Percentiles rank a stretch among this genome's conserved stretches.
Conservation (phyloP, 2,888 invertebrate species). For the Geophilus truncorum region DNA sequence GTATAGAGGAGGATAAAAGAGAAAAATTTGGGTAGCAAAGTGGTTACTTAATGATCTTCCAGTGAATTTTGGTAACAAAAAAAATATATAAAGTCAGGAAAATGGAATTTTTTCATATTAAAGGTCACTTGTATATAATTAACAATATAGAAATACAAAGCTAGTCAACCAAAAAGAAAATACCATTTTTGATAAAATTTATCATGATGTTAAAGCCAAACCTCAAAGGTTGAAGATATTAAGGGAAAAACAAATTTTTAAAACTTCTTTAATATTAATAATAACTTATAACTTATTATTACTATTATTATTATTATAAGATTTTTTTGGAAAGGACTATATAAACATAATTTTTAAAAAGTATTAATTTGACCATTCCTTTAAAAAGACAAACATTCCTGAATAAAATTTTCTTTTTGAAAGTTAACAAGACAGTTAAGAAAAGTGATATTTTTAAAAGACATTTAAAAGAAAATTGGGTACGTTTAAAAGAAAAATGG, state of each 20-base stretch:
- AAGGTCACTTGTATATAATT: constrained; percentile 27
- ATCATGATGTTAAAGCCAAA: constrained; percentile 32
- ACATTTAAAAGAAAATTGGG: constrained; percentile 9
- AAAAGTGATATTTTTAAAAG: constrained; percentile 7
- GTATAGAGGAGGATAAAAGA: background rate
- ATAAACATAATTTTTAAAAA: background rate
- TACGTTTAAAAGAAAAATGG: background rate
- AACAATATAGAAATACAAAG: constrained; percentile 24
- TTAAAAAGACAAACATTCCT: constrained; percentile 7
- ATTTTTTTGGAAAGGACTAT: background rate
- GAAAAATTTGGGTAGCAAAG: constrained; percentile 19
- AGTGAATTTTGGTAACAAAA: constrained; percentile 8
- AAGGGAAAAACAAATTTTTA: constrained; percentile 11
- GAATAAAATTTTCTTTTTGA: background rate
- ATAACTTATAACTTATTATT: background rate
- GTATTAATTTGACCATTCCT: constrained; percentile 27
- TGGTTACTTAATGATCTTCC: constrained; percentile 24
- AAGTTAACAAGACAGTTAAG: background rate
- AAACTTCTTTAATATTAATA: background rate
- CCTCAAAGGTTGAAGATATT: constrained; percentile 31
- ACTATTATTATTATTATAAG: background rate
- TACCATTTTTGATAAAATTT: constrained; percentile 33
- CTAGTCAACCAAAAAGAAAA: constrained; percentile 23
- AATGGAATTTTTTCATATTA: constrained; percentile 21
- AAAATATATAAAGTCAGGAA: background rate